Percentiles rank a stretch among this genome's conserved stretches.
Evolutionary conservation across 1,140 invertebrate genomes (phyloP).

Genomic region (Phocides pigmalion): DNA sequence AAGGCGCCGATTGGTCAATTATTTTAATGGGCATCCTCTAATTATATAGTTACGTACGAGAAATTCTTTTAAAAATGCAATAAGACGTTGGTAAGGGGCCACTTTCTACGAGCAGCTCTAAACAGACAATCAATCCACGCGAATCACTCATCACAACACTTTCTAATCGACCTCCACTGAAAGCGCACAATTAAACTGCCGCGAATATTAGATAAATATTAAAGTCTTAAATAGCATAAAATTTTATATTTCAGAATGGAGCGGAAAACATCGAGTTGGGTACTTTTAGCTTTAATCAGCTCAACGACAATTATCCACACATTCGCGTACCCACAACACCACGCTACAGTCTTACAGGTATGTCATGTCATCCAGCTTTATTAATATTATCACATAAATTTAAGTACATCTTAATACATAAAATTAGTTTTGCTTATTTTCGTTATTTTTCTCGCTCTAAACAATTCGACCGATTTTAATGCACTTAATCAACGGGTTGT

Average conservation of each 20-base stretch:
- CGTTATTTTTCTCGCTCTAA: too few relatives aligned
- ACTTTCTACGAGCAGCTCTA: constrained; percentile 73
- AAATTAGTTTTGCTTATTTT: too few relatives aligned
- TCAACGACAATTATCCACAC: constrained; percentile 83
- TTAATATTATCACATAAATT: too few relatives aligned
- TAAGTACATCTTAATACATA: too few relatives aligned
- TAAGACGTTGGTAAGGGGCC: constrained; percentile 45
- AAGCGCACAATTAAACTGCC: constrained; percentile 55
- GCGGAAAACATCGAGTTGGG: constrained; percentile 82
- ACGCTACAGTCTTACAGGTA: constrained; percentile 79
- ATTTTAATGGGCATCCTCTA: constrained; percentile 66
- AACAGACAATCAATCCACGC: constrained; percentile 72
- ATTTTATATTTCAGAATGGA: constrained; percentile 71
- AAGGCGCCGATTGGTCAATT: constrained; percentile 46
- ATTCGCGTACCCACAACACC: constrained; percentile 83
- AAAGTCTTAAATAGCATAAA: too few relatives aligned
- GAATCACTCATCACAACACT: constrained; percentile 77
- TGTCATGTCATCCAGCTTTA: constrained; percentile 4
- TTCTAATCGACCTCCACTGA: constrained; percentile 71
- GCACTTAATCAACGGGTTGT: too few relatives aligned
- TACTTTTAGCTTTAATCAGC: constrained; percentile 81
- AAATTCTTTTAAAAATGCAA: constrained; percentile 65
- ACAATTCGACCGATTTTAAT: too few relatives aligned
- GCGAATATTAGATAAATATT: constrained; percentile 30
- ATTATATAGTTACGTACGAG: constrained; percentile 52